Evolutionary conservation across 2,888 invertebrate genomes (phyloP), one percentile per base, ranked within the genome.

Genomic region (Julus scandinavius): DNA sequence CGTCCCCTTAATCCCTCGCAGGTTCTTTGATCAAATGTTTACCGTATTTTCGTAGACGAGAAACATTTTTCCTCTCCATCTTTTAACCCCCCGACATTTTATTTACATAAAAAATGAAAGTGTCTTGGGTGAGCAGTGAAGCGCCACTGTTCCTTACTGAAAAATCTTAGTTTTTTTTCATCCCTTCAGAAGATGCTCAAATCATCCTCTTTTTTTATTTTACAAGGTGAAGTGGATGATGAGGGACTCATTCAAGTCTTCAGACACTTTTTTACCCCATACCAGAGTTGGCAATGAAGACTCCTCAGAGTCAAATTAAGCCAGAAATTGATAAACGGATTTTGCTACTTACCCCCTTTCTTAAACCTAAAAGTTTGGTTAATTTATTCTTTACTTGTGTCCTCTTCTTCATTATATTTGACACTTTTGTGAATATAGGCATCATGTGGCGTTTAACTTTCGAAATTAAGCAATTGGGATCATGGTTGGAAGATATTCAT

Each of bases 11-110:
- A 72, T 72, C n/a, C 29, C 72, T 72, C 72, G 20, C 72, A 72
- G 72, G 15, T 9, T 72, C 72, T 72, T 72, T 72, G 72, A 72
- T 72, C 72, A 72, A 72, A 72, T 72, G 72, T 72, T 72, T 72
- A 72, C 72, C 72, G 20, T 72, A 72, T 72, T 72, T 72, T 63
- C n/a, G n/a, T 63, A 20, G n/a, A 63, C 63, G 3, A 17, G 17
- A n/a, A 3, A 20, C 63, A 63, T 20, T 72, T 72, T 72, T 29
- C 20, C 72, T 72, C 72, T 2, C 29, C 72, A 20, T 63, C 63
- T 17, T n/a, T n/a, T 3, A 54, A 54, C 63, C 63, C n/a, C 72
- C 17, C 72, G 72, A 29, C 9, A 72, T 72, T 72, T 72, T 72
- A 72, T 72, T 72, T 72, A 29, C 72, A 72, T 72, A 72, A 72